Evolutionary conservation across 2,113 vertebrate genomes (phyloP).

Genomic region (Carettochelys insculpta): DNA sequence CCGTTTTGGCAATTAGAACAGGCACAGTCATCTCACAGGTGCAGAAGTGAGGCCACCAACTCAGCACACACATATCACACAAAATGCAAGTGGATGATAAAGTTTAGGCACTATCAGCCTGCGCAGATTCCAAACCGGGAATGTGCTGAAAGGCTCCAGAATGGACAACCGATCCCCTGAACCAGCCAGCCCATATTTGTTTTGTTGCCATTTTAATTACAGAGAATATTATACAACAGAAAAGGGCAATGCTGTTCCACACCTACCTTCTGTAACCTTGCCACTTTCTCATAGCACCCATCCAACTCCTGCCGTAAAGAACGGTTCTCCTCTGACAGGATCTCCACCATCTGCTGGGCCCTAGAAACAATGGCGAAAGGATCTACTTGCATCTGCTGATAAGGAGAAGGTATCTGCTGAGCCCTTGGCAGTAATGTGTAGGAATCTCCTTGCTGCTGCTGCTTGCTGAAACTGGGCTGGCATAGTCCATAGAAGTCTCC

Average conservation of each 20-base stretch:
- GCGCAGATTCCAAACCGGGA: not conserved
- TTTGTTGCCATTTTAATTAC: constrained; percentile 6
- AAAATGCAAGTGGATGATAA: not conserved
- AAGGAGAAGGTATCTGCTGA: constrained; percentile 84
- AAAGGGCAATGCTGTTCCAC: not conserved
- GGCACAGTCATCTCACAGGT: not conserved
- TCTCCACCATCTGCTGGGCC: constrained; percentile 95
- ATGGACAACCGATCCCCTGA: not conserved
- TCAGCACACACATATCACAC: not conserved
- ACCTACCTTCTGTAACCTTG: constrained; percentile 92
- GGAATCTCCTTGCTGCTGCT: constrained; percentile 76
- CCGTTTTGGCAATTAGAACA: not conserved
- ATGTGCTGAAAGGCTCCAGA: constrained; percentile 21
- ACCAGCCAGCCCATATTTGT: not conserved
- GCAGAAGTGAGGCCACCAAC: constrained; percentile 3
- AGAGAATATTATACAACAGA: not conserved
- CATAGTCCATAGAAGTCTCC: constrained; percentile 77
- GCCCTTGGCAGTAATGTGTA: constrained; percentile 86
- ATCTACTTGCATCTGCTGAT: constrained; percentile 87
- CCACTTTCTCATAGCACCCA: constrained; percentile 92
- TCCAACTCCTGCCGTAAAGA: constrained; percentile 93
- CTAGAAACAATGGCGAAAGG: constrained; percentile 90
- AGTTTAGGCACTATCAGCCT: constrained; percentile 5
- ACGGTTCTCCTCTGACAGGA: constrained; percentile 92
- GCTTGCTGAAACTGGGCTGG: constrained; percentile 73